Percentiles rank a stretch among this genome's conserved stretches.
phyloP scores from a whole-genome alignment of 2,888 invertebrate genomes.

The Polia nebulosa region DNA sequence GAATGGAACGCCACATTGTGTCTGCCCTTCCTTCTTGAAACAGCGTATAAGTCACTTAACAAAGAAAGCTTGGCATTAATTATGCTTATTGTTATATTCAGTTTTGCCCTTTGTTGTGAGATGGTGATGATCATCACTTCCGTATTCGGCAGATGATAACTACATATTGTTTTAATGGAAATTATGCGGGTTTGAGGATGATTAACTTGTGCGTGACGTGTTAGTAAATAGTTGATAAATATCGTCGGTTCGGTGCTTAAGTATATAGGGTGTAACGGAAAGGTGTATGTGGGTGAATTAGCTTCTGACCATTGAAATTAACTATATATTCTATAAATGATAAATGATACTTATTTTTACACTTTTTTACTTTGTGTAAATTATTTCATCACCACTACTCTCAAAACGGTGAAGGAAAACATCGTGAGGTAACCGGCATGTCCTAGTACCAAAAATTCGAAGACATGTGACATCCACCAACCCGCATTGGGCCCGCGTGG shows the following conservation, averaged over 20 bases:
- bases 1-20: slow-evolving; percentile 18
- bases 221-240: slow-evolving; percentile 7
- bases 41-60: slow-evolving; percentile 52
- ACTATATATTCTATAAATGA: too few species aligned
- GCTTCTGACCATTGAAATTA: too few species aligned
- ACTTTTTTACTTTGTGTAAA: too few species aligned
- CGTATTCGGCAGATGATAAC: slow-evolving; percentile 42
- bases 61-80: slow-evolving; percentile 67
- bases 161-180: slow-evolving; percentile 55
- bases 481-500: too few species aligned
- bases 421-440: too few species aligned
- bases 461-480: too few species aligned
- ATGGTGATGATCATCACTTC: slow-evolving; percentile 40
- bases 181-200: slow-evolving; percentile 40
- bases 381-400: too few species aligned
- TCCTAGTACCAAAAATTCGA: too few species aligned
- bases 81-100: slow-evolving; percentile 47
- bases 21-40: slow-evolving; percentile 34
- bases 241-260: background rate
- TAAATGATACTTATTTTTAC: too few species aligned
- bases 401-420: too few species aligned
- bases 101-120: slow-evolving; percentile 55
- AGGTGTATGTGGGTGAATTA: too few species aligned
- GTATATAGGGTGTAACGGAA: too few species aligned
- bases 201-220: slow-evolving; percentile 33